Evolutionary conservation across 2,888 invertebrate species (phyloP).

Genomic region (Punctoribates punctum): DNA sequence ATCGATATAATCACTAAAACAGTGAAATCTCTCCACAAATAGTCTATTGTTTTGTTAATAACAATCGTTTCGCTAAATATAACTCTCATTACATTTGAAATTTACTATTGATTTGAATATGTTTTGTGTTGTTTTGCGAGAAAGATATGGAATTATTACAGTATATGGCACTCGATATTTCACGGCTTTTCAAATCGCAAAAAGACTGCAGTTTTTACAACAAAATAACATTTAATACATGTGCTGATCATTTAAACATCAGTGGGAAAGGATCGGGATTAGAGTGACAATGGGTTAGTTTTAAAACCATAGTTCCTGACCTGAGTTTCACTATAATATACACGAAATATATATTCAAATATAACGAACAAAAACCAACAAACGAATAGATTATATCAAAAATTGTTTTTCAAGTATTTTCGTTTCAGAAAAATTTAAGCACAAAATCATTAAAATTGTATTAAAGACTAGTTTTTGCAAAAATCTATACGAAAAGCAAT

Average conservation of each 20-base stretch:
- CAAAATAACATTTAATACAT: neutral
- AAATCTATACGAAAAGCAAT: too few relatives aligned
- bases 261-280: neutral
- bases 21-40: too few relatives aligned
- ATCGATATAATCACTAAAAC: too few relatives aligned
- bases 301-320: too few relatives aligned
- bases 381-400: too few relatives aligned
- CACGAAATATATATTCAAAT: too few relatives aligned
- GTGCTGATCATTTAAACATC: neutral
- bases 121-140: neutral
- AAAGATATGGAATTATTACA: slow-evolving; percentile 15
- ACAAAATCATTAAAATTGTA: too few relatives aligned
- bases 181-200: slow-evolving; percentile 12
- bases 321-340: too few relatives aligned
- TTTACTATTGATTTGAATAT: neutral
- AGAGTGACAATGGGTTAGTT: neutral
- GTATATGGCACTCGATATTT: slow-evolving; percentile 30
- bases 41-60: neutral
- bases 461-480: too few relatives aligned
- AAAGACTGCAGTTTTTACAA: neutral
- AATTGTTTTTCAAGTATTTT: too few relatives aligned
- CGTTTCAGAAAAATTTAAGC: too few relatives aligned
- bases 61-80: neutral
- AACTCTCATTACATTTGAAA: neutral
- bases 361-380: too few relatives aligned